Base-by-base conservation (phyloP, 2,888 invertebrate genomes). In the Eubasilissa splendida region DNA sequence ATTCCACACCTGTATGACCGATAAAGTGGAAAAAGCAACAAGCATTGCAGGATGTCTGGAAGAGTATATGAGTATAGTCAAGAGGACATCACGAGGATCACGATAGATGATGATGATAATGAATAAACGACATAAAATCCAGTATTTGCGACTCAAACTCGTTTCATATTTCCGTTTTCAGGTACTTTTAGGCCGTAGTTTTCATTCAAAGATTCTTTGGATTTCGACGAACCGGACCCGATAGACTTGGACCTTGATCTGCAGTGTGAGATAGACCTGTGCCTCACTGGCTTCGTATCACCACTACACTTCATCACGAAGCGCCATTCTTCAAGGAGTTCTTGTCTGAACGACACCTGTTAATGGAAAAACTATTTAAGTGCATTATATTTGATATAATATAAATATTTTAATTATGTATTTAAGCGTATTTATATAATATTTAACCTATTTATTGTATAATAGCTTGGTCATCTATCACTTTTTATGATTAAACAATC, bases 291-390 rank as follows among this genome's bases (percentile, higher is more conserved):
- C 85, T 95, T 95, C 0, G 93, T 91, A 68, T 94, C 93, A 52
- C 93, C 93, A 79, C 92, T 93, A 85, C 94, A 95, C 85, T 93
- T 92, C 0, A 94, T 86, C 54, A 95, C 92, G 86, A 96, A 95
- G 85, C 91, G 92, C 59, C 96, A 85, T 87, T 96, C 96, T n/a
- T 93, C 93, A 77, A 90, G 88, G 9, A 95, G 86, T 84, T 94
- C 94, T 66, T 93, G 91, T 85, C 88, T 91, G 84, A 95, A 93
- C 0, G 94, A 87, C 8, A 93, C 90, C 92, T 95, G 86, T 42
- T 50, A 52, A 14, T 11, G 70, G 56, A 60, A 14, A 50, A 54
- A 42, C 2, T 42, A 5, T 42, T 42, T 42, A 52, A 42, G 0
- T 50, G 52, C 11, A 11, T 42, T 14, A 42, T 68, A n/a, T 42